A percentile compares a stretch with the other conserved stretches of the same genome.
phyloP scores from a whole-genome alignment of 2,797 vertebrate species.

The Silurus aristotelis region DNA sequence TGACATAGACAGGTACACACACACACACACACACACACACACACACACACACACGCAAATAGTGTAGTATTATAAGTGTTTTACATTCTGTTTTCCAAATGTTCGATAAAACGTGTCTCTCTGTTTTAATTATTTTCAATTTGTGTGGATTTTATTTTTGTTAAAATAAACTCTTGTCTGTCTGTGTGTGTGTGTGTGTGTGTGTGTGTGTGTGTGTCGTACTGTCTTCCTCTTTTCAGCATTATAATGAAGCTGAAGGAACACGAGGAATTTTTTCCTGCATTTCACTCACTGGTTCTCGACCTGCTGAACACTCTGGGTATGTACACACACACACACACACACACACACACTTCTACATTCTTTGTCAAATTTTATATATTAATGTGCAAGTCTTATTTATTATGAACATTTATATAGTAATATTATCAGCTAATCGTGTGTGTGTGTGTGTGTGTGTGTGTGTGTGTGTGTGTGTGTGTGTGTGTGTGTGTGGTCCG shows the following conservation, averaged over 20 bases:
- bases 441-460: no score
- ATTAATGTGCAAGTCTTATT: background rate
- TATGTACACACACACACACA: constrained; percentile 59
- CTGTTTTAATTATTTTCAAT: no score
- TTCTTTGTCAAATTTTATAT: no score
- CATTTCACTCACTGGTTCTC: constrained; percentile 80
- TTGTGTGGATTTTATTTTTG: no score
- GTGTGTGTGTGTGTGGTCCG: no score
- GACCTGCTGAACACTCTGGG: constrained; percentile 80
- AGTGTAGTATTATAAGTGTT: background rate
- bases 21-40: background rate
- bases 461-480: no score
- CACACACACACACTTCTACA: background rate
- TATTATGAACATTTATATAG: background rate
- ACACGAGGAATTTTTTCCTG: constrained; percentile 86
- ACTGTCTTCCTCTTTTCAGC: constrained; percentile 62
- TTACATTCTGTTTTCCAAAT: no score
- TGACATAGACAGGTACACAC: constrained; percentile 12
- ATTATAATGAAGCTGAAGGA: constrained; percentile 86
- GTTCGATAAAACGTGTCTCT: no score
- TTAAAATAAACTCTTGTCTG: background rate
- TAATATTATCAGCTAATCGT: no score
- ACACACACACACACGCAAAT: constrained; percentile 14
- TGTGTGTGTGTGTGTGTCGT: no score
- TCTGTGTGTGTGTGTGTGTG: background rate